Percentiles rank a stretch among this genome's conserved stretches.
phyloP scores from a whole-genome alignment of 1,140 invertebrate species.

The Aplysia californica region DNA sequence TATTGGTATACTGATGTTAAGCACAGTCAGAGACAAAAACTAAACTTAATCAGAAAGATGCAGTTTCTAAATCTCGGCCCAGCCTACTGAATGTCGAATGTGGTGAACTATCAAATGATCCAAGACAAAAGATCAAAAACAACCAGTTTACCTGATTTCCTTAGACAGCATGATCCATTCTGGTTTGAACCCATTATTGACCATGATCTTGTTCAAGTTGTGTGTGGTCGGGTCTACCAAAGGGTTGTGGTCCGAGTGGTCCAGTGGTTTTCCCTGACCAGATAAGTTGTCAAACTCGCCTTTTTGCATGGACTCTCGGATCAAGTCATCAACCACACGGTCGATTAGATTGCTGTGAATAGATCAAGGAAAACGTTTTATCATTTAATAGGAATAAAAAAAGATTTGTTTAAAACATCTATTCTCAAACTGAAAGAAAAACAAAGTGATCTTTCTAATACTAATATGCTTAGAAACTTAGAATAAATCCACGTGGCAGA shows the following conservation, averaged over 20 bases:
- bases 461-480: background rate
- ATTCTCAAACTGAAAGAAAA: background rate
- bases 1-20: too few relatives aligned
- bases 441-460: background rate
- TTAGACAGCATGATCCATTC: slow-evolving; percentile 89
- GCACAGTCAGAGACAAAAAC: too few relatives aligned
- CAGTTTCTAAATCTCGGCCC: too few relatives aligned
- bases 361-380: background rate
- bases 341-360: slow-evolving; percentile 81
- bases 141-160: slow-evolving; percentile 68
- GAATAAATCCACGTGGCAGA: background rate
- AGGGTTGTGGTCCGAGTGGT: slow-evolving; percentile 77
- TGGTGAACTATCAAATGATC: too few relatives aligned
- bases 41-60: too few relatives aligned
- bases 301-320: slow-evolving; percentile 88
- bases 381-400: background rate
- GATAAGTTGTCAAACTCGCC: slow-evolving; percentile 88
- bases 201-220: slow-evolving; percentile 89
- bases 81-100: too few relatives aligned
- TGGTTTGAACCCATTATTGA: slow-evolving; percentile 89
- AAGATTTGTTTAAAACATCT: background rate
- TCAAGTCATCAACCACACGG: slow-evolving; percentile 88
- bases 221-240: slow-evolving; percentile 89
- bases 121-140: too few relatives aligned
- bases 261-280: slow-evolving; percentile 83